Conservation (phyloP, 2,113 vertebrate genomes). For the Mustela lutreola region DNA sequence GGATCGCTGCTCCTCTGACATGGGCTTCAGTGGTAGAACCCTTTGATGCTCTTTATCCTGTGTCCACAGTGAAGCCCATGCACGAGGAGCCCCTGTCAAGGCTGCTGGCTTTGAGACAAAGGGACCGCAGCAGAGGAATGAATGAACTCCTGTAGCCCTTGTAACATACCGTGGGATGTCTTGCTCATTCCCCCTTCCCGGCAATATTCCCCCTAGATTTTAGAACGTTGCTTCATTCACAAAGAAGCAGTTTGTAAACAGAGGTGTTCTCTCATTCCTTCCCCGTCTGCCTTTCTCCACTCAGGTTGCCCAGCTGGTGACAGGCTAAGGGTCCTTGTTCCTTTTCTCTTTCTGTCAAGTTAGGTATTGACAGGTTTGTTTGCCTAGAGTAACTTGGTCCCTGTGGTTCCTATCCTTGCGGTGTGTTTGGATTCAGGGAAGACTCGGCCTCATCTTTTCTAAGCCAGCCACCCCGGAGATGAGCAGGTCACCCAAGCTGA, state of each 20-base stretch:
- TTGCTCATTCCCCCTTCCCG: not conserved
- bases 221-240: not conserved
- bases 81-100: slow-evolving; percentile 47
- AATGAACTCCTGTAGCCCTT: slow-evolving; percentile 43
- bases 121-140: slow-evolving; percentile 49
- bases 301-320: not conserved
- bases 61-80: slow-evolving; percentile 55
- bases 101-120: slow-evolving; percentile 68
- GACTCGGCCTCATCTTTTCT: not conserved
- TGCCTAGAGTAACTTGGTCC: not conserved
- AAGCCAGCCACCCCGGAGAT: not conserved
- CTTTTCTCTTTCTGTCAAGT: not conserved
- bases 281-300: not conserved
- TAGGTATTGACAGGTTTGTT: not conserved
- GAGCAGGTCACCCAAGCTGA: not conserved
- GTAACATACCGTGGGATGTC: not conserved
- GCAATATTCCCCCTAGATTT: not conserved
- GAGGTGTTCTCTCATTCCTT: not conserved
- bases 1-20: not conserved
- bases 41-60: slow-evolving; percentile 42
- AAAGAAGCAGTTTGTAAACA: not conserved
- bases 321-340: not conserved
- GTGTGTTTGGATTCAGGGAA: not conserved
- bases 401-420: not conserved
- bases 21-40: not conserved